Percentiles rank a stretch among this genome's conserved stretches.
Conservation (phyloP, 2,113 vertebrate genomes). For the Misgurnus anguillicaudatus region DNA sequence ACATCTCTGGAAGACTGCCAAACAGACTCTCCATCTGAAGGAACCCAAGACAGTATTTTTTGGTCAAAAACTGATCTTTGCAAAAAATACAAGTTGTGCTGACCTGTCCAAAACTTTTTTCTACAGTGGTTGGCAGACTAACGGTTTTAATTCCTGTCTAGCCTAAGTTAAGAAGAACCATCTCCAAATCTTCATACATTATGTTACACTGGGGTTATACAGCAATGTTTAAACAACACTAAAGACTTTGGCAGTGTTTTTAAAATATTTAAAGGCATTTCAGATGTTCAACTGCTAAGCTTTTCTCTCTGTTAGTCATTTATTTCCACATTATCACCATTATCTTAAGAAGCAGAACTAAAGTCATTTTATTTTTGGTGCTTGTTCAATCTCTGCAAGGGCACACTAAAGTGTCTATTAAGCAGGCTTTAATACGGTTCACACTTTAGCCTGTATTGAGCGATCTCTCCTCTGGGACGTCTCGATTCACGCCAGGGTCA, state of each 20-base stretch:
- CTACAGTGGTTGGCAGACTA: no score
- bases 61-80: neutral
- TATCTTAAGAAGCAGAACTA: neutral
- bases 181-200: no score
- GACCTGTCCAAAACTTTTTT: neutral
- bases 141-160: no score
- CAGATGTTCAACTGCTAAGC: neutral
- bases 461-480: slow-evolving; percentile 51
- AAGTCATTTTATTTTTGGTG: slow-evolving; percentile 11
- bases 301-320: neutral
- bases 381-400: slow-evolving; percentile 56
- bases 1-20: slow-evolving; percentile 94
- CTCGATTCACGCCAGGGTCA: slow-evolving; percentile 56
- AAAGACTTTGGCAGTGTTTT: no score
- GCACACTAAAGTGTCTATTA: slow-evolving; percentile 57
- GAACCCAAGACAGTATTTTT: neutral
- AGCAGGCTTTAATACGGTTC: slow-evolving; percentile 68
- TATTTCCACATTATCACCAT: slow-evolving; percentile 14
- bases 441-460: slow-evolving; percentile 59
- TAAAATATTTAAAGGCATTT: neutral
- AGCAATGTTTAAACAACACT: neutral
- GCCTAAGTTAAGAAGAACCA: no score
- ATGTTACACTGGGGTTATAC: no score
- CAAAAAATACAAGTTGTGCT: no score
- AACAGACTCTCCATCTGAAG: slow-evolving; percentile 96